phyloP scores from a whole-genome alignment of 2,888 invertebrate genomes.

The Cataglyphis rosenhaueri region DNA sequence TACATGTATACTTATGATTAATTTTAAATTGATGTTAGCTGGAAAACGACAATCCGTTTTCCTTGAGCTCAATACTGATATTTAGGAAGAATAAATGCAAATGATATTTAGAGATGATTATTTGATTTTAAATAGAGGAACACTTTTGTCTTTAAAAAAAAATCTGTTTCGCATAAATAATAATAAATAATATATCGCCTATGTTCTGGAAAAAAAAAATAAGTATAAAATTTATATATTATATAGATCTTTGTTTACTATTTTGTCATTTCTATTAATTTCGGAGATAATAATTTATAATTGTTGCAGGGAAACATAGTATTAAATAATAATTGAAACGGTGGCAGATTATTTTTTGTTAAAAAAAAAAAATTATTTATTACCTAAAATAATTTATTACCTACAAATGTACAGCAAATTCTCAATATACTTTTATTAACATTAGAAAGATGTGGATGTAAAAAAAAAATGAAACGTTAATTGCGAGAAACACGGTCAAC shows the following conservation, averaged over 20 bases:
- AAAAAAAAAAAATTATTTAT: not conserved
- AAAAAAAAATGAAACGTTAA: not conserved
- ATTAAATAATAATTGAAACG: not conserved
- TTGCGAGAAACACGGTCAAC: not conserved
- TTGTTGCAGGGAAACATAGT: not conserved
- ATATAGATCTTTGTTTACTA: not conserved
- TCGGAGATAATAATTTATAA: not conserved
- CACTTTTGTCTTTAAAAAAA: conserved; percentile 10
- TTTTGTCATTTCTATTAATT: conserved; percentile 18
- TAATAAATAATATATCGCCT: not conserved
- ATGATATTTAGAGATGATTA: conserved; percentile 11
- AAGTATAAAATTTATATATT: not conserved
- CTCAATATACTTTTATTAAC: not conserved
- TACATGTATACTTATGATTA: conserved; percentile 44
- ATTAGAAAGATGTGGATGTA: not conserved
- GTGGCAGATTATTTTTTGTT: not conserved
- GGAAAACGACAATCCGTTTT: conserved; percentile 44
- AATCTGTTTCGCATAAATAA: not conserved
- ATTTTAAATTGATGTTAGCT: conserved; percentile 53
- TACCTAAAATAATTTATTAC: not conserved
- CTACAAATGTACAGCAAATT: not conserved
- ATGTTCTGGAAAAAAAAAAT: not conserved
- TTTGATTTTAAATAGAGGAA: not conserved
- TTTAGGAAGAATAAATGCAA: conserved; percentile 15
- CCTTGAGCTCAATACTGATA: conserved; percentile 63